These are phyloP conservation scores for Ornithoptera priamus DNA, from an alignment of 2,888 invertebrate species.

Conservation along the genomic window DNA sequence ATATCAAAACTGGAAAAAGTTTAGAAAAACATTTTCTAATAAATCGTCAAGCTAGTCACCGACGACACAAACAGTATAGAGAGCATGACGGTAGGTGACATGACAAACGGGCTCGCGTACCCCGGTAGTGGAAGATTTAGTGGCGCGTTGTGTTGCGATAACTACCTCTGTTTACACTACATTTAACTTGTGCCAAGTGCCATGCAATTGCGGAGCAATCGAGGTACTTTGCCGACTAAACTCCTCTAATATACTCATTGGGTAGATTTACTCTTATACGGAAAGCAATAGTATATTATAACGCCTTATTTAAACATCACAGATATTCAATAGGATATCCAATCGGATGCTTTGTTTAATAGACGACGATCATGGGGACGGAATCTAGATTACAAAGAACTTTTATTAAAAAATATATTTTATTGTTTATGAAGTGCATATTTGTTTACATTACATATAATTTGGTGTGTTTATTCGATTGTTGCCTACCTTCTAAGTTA, in stretches of 20 bases:
- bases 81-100: constrained; percentile 56
- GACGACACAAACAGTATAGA: constrained; percentile 40
- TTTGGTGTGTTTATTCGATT: constrained; percentile 55
- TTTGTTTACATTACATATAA: constrained; percentile 31
- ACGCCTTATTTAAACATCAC: neutral
- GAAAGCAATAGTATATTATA: constrained; percentile 21
- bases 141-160: constrained; percentile 63
- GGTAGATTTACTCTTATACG: constrained; percentile 33
- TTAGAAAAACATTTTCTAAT: constrained; percentile 30
- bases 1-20: neutral
- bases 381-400: too few relatives aligned
- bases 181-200: constrained; percentile 74
- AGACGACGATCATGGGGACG: too few relatives aligned
- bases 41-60: constrained; percentile 48
- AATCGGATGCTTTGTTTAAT: too few relatives aligned
- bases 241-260: constrained; percentile 20
- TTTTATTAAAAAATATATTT: too few relatives aligned
- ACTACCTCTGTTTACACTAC: constrained; percentile 75
- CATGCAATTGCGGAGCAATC: constrained; percentile 25
- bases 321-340: neutral
- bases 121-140: constrained; percentile 60
- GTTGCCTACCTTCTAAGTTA: constrained; percentile 58
- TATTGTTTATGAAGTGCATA: too few relatives aligned
- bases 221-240: constrained; percentile 9
- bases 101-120: constrained; percentile 56